phyloP scores from a whole-genome alignment of 2,888 invertebrate genomes.

The Lithophane leautieri region DNA sequence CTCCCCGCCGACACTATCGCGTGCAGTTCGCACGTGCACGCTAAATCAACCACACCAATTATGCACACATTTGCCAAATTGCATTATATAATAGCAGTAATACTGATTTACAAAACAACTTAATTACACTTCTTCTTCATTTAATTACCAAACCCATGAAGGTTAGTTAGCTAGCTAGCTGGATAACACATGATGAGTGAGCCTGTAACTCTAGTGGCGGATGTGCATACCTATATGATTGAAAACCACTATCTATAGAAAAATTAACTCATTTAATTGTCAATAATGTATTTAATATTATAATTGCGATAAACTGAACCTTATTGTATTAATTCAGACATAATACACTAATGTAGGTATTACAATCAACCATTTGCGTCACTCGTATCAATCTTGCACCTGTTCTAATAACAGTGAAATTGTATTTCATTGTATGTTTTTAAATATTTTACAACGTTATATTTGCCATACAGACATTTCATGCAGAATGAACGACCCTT shows the following conservation, averaged over 20 bases:
- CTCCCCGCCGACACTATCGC: conserved; percentile 47
- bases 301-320: conserved; percentile 56
- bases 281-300: conserved; percentile 31
- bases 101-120: conserved; percentile 49
- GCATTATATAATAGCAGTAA: conserved; percentile 61
- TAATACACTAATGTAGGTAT: conserved; percentile 61
- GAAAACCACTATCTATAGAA: conserved; percentile 27
- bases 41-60: conserved; percentile 53
- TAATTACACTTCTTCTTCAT: conserved; percentile 45
- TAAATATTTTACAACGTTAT: conserved; percentile 12
- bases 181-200: conserved; percentile 1
- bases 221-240: conserved; percentile 3
- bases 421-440: conserved; percentile 18
- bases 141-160: conserved; percentile 37
- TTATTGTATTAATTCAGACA: conserved; percentile 71
- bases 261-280: conserved; percentile 54
- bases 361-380: conserved; percentile 71
- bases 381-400: conserved; percentile 68
- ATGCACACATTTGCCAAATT: conserved; percentile 58
- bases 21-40: conserved; percentile 65
- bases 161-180: conserved; percentile 23
- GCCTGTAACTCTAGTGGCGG: not conserved
- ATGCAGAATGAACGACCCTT: not conserved
- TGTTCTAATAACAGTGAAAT: conserved; percentile 70
- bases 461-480: not conserved